Evolutionary conservation across 2,797 vertebrate species (phyloP).

Genomic region (Epinephelus awoara): DNA sequence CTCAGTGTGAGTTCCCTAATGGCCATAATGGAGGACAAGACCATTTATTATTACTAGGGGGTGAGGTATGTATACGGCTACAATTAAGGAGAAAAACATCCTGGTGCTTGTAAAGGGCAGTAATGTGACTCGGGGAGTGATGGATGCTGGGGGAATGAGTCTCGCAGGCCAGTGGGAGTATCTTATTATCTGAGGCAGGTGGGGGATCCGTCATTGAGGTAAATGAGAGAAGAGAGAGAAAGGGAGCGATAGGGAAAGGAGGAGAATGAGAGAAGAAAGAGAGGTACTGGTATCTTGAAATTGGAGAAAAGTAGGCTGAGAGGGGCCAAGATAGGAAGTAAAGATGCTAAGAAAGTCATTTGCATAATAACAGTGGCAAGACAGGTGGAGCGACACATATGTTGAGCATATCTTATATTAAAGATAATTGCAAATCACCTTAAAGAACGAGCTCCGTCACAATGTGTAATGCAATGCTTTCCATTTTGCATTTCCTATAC

Average conservation of each 20-base stretch:
- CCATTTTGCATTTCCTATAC: constrained; percentile 15
- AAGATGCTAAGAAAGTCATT: constrained; percentile 11
- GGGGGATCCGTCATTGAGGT: constrained; percentile 83
- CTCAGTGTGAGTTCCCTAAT: constrained; percentile 83
- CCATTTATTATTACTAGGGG: constrained; percentile 84
- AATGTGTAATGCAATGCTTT: constrained; percentile 21
- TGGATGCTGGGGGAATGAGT: constrained; percentile 83
- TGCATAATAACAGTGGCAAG: neutral
- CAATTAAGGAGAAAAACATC: constrained; percentile 88
- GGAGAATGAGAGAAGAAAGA: constrained; percentile 31
- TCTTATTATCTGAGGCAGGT: constrained; percentile 86
- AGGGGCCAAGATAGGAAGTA: constrained; percentile 11
- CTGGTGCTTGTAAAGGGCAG: constrained; percentile 83
- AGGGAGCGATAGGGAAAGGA: constrained; percentile 42
- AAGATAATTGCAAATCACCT: constrained; percentile 27
- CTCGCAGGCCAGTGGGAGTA: constrained; percentile 80
- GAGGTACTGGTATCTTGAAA: constrained; percentile 17
- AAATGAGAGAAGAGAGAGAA: constrained; percentile 76
- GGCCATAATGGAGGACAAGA: constrained; percentile 84
- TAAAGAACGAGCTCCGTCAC: constrained; percentile 6
- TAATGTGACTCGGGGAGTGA: constrained; percentile 85
- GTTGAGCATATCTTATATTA: constrained; percentile 2
- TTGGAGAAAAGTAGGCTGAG: constrained; percentile 22
- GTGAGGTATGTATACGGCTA: constrained; percentile 82
- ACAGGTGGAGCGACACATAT: neutral